Percentiles rank a stretch among this genome's conserved stretches.
These are phyloP conservation scores for Graptemys geographica DNA, from an alignment of 2,797 vertebrate genomes.

Conservation along the genomic window DNA sequence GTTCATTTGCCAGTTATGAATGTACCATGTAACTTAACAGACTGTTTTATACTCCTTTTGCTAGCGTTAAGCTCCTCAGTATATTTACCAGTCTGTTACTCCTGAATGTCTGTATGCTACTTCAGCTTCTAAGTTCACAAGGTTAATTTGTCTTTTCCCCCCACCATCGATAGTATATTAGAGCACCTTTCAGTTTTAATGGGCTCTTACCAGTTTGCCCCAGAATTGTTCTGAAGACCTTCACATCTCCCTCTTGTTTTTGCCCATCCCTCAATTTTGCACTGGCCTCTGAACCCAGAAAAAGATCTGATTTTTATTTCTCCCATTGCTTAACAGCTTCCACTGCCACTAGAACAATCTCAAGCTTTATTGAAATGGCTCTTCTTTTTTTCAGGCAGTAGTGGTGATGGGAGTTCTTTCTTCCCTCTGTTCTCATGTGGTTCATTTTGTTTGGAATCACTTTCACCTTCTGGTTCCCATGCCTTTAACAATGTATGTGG, in stretches of 20 bases:
- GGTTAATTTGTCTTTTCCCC: not conserved
- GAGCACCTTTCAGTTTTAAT: not conserved
- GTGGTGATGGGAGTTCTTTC: not conserved
- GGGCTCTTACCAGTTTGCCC: not conserved
- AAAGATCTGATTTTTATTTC: accelerated
- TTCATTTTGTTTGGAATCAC: not conserved
- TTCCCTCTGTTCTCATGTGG: not conserved
- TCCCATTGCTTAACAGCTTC: not conserved
- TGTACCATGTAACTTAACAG: not conserved
- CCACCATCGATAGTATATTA: not conserved
- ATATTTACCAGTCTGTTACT: not conserved
- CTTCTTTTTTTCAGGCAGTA: not conserved
- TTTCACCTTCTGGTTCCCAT: not conserved
- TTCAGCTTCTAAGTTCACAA: not conserved
- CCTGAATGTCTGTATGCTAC: not conserved
- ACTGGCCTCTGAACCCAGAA: not conserved
- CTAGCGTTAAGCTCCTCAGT: not conserved
- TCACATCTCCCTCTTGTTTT: not conserved
- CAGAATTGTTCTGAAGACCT: not conserved
- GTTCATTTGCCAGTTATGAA: not conserved
- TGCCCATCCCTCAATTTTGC: not conserved
- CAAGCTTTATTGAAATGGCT: not conserved
- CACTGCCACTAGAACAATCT: not conserved
- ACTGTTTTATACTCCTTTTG: not conserved
- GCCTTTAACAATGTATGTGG: not conserved